Evolutionary conservation across 2,888 invertebrate genomes (phyloP).

Genomic region (Thereva nobilitata): DNA sequence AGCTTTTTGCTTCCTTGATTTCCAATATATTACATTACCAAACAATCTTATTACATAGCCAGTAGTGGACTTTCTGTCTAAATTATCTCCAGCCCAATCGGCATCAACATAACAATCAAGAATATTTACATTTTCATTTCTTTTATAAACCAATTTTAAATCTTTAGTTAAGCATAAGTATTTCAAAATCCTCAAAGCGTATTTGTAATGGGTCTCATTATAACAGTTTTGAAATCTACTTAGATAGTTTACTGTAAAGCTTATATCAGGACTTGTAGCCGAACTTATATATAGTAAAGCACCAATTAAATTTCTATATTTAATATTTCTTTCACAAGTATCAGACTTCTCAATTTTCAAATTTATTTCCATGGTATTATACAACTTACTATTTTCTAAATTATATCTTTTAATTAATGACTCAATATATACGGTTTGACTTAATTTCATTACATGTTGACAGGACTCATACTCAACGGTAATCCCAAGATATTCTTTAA

Average conservation of each 20-base stretch:
- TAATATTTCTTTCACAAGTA: constrained; percentile 16
- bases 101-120: too few species aligned
- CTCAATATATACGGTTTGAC: background rate
- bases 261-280: constrained; percentile 49
- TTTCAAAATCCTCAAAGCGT: too few species aligned
- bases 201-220: constrained; percentile 43
- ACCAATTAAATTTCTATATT: constrained; percentile 46
- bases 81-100: too few species aligned
- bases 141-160: too few species aligned
- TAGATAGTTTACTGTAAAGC: constrained; percentile 50
- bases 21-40: too few species aligned
- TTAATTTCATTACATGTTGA: background rate
- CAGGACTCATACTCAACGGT: too few species aligned
- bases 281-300: constrained; percentile 49
- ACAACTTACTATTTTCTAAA: constrained; percentile 34
- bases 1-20: too few species aligned
- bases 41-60: too few species aligned
- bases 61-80: too few species aligned
- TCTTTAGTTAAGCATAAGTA: too few species aligned
- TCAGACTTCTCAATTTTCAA: constrained; percentile 34
- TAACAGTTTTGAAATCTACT: constrained; percentile 51
- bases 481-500: too few species aligned
- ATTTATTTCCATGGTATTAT: constrained; percentile 35
- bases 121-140: too few species aligned
- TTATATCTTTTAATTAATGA: constrained; percentile 9